A percentile compares a stretch with the other conserved stretches of the same genome.
Evolutionary conservation across 2,113 vertebrate genomes (phyloP).

Genomic region (Thunnus maccoyii): DNA sequence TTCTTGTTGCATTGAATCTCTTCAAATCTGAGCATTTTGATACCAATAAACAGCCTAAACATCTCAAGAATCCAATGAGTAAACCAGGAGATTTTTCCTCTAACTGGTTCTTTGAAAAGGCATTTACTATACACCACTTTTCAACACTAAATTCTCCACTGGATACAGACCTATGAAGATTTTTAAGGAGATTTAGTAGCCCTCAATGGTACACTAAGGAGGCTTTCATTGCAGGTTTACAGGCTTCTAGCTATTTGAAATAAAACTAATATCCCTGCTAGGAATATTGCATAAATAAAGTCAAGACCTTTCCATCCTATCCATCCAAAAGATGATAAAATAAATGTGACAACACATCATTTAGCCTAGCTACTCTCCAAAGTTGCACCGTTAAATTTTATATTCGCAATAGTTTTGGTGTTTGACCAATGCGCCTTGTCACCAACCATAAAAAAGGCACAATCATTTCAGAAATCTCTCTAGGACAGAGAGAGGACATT

Average conservation of each 20-base stretch:
- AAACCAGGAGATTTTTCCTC: too few relatives aligned
- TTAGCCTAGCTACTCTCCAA: neutral
- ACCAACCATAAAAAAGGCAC: neutral
- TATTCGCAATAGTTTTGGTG: neutral
- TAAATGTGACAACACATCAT: neutral
- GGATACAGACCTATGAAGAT: constrained; percentile 8
- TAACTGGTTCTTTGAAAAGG: neutral
- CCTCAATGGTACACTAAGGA: neutral
- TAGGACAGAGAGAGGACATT: neutral
- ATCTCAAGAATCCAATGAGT: neutral
- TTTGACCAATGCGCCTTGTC: neutral
- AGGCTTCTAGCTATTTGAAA: constrained; percentile 17
- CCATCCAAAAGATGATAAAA: constrained; percentile 38
- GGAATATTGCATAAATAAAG: constrained; percentile 4
- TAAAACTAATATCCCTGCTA: constrained; percentile 17
- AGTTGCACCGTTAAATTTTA: constrained; percentile 4
- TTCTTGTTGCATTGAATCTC: neutral
- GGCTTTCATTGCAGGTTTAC: constrained; percentile 16
- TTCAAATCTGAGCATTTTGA: neutral
- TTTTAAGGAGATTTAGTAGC: constrained; percentile 18
- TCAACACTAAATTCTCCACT: neutral
- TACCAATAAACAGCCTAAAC: neutral
- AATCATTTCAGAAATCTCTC: neutral
- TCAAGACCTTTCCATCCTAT: neutral
- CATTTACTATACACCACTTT: neutral